phyloP scores from a whole-genome alignment of 2,797 vertebrate genomes.

The Neosilurus hyrtlii region DNA sequence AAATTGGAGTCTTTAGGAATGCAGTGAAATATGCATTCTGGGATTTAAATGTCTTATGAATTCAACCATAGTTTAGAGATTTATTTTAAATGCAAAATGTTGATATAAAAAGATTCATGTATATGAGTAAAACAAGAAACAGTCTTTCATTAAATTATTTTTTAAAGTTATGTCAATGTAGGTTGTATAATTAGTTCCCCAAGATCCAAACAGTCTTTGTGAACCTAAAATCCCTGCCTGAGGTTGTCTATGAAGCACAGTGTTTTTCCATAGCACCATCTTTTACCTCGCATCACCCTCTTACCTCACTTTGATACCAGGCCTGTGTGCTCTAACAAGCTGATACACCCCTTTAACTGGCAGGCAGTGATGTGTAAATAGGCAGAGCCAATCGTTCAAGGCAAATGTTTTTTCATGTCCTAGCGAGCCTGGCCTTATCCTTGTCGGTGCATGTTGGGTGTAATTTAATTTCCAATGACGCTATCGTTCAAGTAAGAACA shows the following conservation, averaged over 20 bases:
- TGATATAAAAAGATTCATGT: background rate
- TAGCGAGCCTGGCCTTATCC: conserved; percentile 63
- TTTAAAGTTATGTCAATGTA: background rate
- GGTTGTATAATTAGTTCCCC: conserved; percentile 57
- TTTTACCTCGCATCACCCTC: conserved; percentile 52
- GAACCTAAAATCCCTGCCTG: conserved; percentile 51
- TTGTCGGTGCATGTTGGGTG: conserved; percentile 71
- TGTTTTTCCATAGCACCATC: conserved; percentile 57
- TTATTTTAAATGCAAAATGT: background rate
- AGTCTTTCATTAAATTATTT: no score
- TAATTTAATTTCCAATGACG: conserved; percentile 57
- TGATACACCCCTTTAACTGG: conserved; percentile 48
- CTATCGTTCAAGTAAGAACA: conserved; percentile 47
- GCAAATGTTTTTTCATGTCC: conserved; percentile 63
- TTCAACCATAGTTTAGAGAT: background rate
- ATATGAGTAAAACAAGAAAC: background rate
- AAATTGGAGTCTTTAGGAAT: background rate
- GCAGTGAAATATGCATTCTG: background rate
- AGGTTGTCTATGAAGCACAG: conserved; percentile 55
- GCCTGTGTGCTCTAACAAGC: conserved; percentile 50
- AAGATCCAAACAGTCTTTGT: background rate
- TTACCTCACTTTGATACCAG: conserved; percentile 54
- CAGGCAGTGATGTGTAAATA: conserved; percentile 59
- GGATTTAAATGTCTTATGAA: background rate
- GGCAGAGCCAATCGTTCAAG: conserved; percentile 60